Conservation (phyloP, 2,113 vertebrate genomes). For the Nerophis lumbriciformis region DNA sequence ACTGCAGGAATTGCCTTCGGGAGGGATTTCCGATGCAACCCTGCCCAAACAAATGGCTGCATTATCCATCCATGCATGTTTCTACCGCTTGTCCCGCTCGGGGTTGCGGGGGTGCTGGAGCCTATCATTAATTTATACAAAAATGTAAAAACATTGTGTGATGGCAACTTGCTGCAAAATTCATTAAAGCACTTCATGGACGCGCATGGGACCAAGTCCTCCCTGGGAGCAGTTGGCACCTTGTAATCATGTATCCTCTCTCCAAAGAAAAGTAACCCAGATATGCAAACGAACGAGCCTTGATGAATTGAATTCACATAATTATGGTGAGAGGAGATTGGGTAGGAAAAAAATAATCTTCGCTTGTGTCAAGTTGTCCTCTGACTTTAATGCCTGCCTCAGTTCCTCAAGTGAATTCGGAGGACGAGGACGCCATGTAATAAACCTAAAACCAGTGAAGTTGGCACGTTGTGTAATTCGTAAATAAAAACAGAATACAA, state of each 20-base stretch:
- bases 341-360: conserved; percentile 36
- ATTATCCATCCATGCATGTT: too few species aligned
- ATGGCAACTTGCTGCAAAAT: conserved; percentile 17
- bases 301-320: conserved; percentile 67
- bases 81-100: too few species aligned
- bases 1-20: conserved; percentile 24
- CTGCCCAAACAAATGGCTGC: conserved; percentile 17
- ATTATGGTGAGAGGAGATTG: conserved; percentile 62
- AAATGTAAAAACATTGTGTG: neutral
- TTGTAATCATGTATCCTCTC: conserved; percentile 66
- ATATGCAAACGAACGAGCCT: conserved; percentile 57
- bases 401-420: conserved; percentile 4
- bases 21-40: conserved; percentile 26
- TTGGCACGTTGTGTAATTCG: too few species aligned
- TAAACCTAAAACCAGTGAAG: too few species aligned
- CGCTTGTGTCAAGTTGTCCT: conserved; percentile 44
- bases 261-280: conserved; percentile 62
- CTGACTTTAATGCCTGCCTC: conserved; percentile 36
- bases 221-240: conserved; percentile 37
- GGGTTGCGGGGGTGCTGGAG: too few species aligned
- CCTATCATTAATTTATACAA: too few species aligned
- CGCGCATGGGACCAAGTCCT: conserved; percentile 25
- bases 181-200: conserved; percentile 45
- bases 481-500: too few species aligned
- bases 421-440: too few species aligned